phyloP scores from a whole-genome alignment of 1,140 invertebrate species.

The Temnothorax curvispinosus region DNA sequence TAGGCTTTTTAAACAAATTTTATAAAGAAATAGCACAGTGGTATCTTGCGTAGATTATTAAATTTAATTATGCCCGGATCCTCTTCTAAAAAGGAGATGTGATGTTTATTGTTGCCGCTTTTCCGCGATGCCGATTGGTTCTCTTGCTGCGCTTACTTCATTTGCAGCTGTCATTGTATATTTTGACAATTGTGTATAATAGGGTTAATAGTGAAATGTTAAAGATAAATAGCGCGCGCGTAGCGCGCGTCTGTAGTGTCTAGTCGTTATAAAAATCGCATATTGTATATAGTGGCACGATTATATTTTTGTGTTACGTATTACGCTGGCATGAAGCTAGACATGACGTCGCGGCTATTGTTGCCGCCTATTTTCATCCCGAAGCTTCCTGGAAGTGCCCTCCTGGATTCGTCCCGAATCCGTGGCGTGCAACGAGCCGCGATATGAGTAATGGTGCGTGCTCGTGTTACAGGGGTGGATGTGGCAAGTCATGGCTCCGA shows the following conservation, averaged over 20 bases:
- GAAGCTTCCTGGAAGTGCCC: slow-evolving; percentile 69
- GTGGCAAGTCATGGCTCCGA: slow-evolving; percentile 83
- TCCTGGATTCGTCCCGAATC: slow-evolving; percentile 73
- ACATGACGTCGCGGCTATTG: slow-evolving; percentile 59
- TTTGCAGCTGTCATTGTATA: too few species aligned
- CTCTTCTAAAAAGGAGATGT: too few species aligned
- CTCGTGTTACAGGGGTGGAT: slow-evolving; percentile 82
- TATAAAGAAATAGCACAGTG: not conserved
- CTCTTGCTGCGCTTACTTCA: too few species aligned
- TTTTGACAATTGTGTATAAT: too few species aligned
- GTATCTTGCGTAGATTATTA: not conserved
- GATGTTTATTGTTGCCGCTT: too few species aligned
- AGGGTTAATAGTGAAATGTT: too few species aligned
- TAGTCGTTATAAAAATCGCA: not conserved
- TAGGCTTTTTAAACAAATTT: not conserved
- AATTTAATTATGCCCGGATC: not conserved
- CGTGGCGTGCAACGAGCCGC: slow-evolving; percentile 81
- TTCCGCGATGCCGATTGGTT: too few species aligned
- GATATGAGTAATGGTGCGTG: slow-evolving; percentile 86
- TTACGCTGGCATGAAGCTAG: slow-evolving; percentile 18
- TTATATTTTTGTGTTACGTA: slow-evolving; percentile 27
- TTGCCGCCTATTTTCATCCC: slow-evolving; percentile 69
- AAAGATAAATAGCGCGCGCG: too few species aligned
- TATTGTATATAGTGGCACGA: not conserved
- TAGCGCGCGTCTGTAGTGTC: too few species aligned